Evolutionary conservation across 2,888 invertebrate species (phyloP).

Genomic region (Cordilura impudica): DNA sequence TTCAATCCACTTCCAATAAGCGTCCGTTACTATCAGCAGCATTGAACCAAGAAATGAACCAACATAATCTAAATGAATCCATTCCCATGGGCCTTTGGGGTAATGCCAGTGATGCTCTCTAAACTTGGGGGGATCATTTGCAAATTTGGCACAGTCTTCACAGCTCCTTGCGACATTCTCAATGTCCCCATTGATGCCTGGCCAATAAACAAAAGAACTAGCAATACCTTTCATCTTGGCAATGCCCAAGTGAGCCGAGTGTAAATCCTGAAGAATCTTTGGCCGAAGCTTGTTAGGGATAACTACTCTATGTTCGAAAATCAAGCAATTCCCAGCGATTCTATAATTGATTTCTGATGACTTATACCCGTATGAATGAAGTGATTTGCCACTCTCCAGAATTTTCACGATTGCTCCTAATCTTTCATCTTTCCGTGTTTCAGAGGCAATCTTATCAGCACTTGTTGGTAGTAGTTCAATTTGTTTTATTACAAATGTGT

Average conservation of each 20-base stretch:
- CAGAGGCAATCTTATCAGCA: not conserved
- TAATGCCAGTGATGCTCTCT: slow-evolving; percentile 32
- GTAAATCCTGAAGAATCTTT: slow-evolving; percentile 1
- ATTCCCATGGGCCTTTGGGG: slow-evolving; percentile 33
- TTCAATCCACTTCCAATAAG: slow-evolving; percentile 11
- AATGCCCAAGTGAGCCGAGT: too few species aligned
- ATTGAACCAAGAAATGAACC: not conserved
- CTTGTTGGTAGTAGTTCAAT: not conserved
- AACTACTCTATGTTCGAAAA: not conserved
- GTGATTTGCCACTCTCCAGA: not conserved
- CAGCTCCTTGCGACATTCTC: slow-evolving; percentile 12
- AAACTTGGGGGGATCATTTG: slow-evolving; percentile 1
- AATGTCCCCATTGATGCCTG: not conserved
- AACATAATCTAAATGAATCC: slow-evolving; percentile 15
- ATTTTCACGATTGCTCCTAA: not conserved
- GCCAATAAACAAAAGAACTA: slow-evolving; percentile 1
- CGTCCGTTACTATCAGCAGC: slow-evolving; percentile 1
- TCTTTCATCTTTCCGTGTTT: not conserved
- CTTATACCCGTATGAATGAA: not conserved
- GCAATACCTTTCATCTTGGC: slow-evolving; percentile 14
- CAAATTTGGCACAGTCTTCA: slow-evolving; percentile 5
- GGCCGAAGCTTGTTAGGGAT: not conserved
- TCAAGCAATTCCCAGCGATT: not conserved
- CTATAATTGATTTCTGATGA: slow-evolving; percentile 6
- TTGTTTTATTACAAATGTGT: not conserved